Evolutionary conservation across 2,888 invertebrate species (phyloP), one percentile per base, ranked within the genome.

Genomic region (Calameuta pallipes): DNA sequence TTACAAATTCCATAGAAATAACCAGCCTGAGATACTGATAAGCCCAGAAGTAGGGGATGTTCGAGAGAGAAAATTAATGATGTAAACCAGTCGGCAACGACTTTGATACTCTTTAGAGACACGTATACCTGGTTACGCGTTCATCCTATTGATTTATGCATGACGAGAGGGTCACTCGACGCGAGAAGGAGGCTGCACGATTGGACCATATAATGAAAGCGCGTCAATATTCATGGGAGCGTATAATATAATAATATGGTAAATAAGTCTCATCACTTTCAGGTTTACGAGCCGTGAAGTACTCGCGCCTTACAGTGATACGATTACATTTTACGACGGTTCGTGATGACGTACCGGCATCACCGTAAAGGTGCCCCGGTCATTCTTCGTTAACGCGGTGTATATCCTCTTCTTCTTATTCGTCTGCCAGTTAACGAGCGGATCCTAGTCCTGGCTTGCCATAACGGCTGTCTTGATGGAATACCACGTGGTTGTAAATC

Each of bases 211-310:
- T 83, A 85, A 85, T 84, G 83, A 83, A 85, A 84, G 84, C 82
- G 82, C 83, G 83, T 86, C 88, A 85, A 87, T 90, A 88, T 90
- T 88, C 87, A 85, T 82, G 83, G 83, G 75, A 81, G 79, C 82
- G 80, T 82, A 81, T 82, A 75, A 80, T 77, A 80, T 85, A 86
- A 87, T 87, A 85, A 87, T 88, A 89, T 87, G 88, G 85, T 88
- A 87, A 89, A 87, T 85, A 85, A 75, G 73, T 76, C 78, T 78
- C 78, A 76, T 78, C 76, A 76, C 76, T 78, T 78, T 56, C 68
- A 56, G 75, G 75, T 78, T 78, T 78, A 78, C 78, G 78, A 78
- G 76, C 75, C 31, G 75, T 75, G 76, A 70, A 75, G 71, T 73
- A 68, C 73, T 69, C 23, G 76, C 41, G 69, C 34, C 68, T 68